phyloP scores from a whole-genome alignment of 1,140 invertebrate genomes.

The Danaus melanippus region DNA sequence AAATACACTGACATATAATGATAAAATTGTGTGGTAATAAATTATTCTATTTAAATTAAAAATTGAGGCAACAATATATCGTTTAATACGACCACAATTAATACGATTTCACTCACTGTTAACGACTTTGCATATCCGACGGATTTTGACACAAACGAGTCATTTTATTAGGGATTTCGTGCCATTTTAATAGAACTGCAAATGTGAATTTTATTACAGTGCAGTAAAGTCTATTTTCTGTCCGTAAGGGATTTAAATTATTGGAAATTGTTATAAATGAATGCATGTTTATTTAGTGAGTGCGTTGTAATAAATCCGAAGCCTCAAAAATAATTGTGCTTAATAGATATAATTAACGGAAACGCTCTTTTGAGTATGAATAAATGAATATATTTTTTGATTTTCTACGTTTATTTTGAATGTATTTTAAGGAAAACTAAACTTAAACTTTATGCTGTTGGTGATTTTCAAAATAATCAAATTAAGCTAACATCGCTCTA shows the following conservation, averaged over 20 bases:
- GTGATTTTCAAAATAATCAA: too few species aligned
- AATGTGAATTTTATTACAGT: constrained; percentile 9
- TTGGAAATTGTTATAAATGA: not conserved
- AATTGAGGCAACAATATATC: too few species aligned
- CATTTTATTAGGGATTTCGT: not conserved
- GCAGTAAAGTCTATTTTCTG: constrained; percentile 3
- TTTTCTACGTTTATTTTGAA: too few species aligned
- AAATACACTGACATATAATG: too few species aligned
- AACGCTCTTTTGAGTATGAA: too few species aligned
- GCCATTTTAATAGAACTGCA: too few species aligned
- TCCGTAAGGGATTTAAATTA: not conserved
- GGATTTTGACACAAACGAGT: constrained; percentile 28
- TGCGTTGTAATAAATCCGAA: constrained; percentile 34
- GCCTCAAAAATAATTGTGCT: constrained; percentile 30
- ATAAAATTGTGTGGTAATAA: too few species aligned
- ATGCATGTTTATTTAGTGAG: constrained; percentile 43
- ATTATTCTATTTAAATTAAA: too few species aligned
- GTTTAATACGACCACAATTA: constrained; percentile 20
- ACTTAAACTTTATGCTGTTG: too few species aligned
- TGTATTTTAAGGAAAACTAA: too few species aligned
- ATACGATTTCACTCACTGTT: constrained; percentile 25
- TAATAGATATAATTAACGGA: constrained; percentile 23
- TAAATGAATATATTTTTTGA: too few species aligned
- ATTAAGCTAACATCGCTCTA: too few species aligned
- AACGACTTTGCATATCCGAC: constrained; percentile 30